These are phyloP conservation scores for Helicoverpa armigera DNA, from an alignment of 1,140 invertebrate genomes.

Conservation along the genomic window DNA sequence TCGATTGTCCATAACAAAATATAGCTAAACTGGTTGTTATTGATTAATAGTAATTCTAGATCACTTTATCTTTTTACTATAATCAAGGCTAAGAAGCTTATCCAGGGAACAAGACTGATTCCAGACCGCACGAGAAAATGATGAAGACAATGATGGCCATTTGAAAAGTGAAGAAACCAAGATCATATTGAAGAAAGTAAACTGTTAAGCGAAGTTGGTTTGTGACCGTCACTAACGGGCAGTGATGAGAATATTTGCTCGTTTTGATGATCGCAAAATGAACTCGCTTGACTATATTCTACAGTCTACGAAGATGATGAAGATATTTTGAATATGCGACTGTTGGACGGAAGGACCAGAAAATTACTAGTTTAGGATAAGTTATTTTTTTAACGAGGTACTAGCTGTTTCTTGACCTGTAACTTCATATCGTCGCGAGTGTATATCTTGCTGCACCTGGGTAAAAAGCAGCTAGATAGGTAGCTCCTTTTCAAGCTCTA, in stretches of 20 bases:
- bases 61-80: too few species aligned
- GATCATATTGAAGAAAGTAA: conserved; percentile 3
- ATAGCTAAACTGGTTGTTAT: too few species aligned
- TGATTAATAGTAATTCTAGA: too few species aligned
- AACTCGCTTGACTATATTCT: conserved; percentile 85
- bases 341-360: neutral
- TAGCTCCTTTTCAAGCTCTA: too few species aligned
- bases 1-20: too few species aligned
- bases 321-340: neutral
- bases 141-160: neutral
- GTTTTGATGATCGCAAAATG: conserved; percentile 88
- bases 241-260: conserved; percentile 82
- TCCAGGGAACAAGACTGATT: too few species aligned
- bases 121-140: too few species aligned
- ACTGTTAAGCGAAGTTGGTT: conserved; percentile 87
- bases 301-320: conserved; percentile 38
- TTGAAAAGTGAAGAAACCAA: neutral
- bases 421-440: too few species aligned
- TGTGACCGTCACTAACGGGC: conserved; percentile 88
- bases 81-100: too few species aligned
- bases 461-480: too few species aligned
- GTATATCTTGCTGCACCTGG: too few species aligned
- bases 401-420: too few species aligned
- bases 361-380: neutral
- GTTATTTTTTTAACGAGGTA: neutral